Conservation (phyloP, 2,797 vertebrate genomes). For the Galagoides demidoff region DNA sequence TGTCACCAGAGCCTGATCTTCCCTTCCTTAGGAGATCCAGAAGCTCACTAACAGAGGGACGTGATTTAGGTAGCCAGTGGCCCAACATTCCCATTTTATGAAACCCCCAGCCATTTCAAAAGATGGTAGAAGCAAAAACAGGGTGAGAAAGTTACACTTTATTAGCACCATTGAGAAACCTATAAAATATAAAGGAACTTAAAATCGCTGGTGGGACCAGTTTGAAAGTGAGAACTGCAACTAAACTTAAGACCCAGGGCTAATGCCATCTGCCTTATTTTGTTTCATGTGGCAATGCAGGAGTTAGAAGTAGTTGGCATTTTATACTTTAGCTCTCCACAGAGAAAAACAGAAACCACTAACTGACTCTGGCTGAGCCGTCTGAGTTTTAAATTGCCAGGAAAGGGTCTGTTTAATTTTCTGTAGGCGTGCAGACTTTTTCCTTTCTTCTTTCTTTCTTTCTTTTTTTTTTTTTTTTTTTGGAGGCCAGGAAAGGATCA, state of each 20-base stretch:
- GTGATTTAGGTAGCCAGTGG: neutral
- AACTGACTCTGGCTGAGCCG: slow-evolving; percentile 10
- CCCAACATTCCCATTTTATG: neutral
- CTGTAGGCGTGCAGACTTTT: slow-evolving; percentile 56
- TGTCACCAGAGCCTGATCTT: neutral
- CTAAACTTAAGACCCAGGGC: slow-evolving; percentile 34
- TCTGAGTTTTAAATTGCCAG: slow-evolving; percentile 62
- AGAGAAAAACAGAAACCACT: slow-evolving; percentile 52
- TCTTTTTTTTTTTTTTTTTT: slow-evolving; percentile 33
- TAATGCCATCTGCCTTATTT: slow-evolving; percentile 21
- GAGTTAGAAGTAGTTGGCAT: neutral
- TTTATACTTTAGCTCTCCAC: slow-evolving; percentile 37
- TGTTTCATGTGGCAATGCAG: neutral
- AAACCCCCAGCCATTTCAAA: slow-evolving; percentile 39
- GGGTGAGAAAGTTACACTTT: slow-evolving; percentile 39
- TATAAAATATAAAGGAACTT: slow-evolving; percentile 43
- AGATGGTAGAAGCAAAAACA: slow-evolving; percentile 42
- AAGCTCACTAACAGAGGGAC: neutral
- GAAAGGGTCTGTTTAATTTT: slow-evolving; percentile 76
- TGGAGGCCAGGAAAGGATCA: slow-evolving; percentile 66
- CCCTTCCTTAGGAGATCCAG: neutral
- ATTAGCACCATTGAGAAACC: slow-evolving; percentile 39
- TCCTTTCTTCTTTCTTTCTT: neutral
- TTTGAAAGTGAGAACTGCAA: slow-evolving; percentile 24
- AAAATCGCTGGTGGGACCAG: slow-evolving; percentile 18